Evolutionary conservation across 2,888 invertebrate genomes (phyloP), one percentile per base, ranked within the genome.

Genomic region (Cylindroiulus punctatus): DNA sequence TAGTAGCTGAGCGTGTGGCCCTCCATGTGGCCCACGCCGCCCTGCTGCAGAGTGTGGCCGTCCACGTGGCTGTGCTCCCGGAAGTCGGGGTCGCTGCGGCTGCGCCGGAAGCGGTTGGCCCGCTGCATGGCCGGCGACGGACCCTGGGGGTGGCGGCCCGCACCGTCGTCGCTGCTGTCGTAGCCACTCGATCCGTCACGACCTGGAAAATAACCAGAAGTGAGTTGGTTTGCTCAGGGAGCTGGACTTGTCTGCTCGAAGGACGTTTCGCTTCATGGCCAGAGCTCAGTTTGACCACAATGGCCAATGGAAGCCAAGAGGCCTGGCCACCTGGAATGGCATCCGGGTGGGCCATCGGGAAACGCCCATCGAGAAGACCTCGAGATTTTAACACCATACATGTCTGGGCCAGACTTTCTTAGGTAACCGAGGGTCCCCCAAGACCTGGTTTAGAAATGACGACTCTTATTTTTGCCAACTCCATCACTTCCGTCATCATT

Each of bases 171-270:
- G 88, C 96, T 97, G 89, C 96, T 97, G 90, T 97, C 96, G 91
- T 97, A 97, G 17, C 97, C 97, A 88, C 96, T 96, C n/a, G 96
- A 96, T 0, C 96, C 96, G 90, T 96, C 96, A 84, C 95, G 93
- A 87, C 91, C 91, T 52, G 52, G 17, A 17, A 47, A 47, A 47
- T 17, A 47, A 47, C 44, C 14, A 47, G 14, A 47, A 36, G 7
- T 36, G 47, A 47, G 47, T 14, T 47, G 3, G n/a, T n/a, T 19
- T n/a, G 52, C 14, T 14, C 14, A 14, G 0, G 14, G 52, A 52
- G 52, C n/a, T 52, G n/a, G n/a, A 3, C 2, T 4, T 36, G 36
- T 52, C 52, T n/a, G n/a, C n/a, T 19, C 14, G 52, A n/a, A 52
- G 52, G 52, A 8, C 44, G 52, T 52, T 52, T 19, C n/a, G n/a